A percentile compares a stretch with the other conserved stretches of the same genome.
Evolutionary conservation across 2,797 vertebrate genomes (phyloP).

Genomic region (Hippoglossus hippoglossus): DNA sequence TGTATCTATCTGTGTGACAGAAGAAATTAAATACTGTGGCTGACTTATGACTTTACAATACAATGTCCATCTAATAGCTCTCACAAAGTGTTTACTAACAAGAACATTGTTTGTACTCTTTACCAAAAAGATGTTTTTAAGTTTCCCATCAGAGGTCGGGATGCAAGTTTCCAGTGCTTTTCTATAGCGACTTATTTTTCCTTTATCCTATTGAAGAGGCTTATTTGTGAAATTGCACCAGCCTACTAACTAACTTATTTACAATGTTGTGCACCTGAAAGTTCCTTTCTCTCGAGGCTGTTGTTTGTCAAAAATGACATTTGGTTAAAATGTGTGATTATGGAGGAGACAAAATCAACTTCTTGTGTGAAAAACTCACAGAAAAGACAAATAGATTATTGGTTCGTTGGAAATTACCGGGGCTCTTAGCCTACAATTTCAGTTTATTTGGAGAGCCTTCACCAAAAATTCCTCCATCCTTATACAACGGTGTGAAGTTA

Average conservation of each 20-base stretch:
- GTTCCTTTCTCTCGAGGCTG: slow-evolving; percentile 1
- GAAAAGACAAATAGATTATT: too few species aligned
- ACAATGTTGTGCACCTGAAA: slow-evolving; percentile 30
- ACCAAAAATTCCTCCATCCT: too few species aligned
- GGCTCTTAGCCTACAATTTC: too few species aligned
- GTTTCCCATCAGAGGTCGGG: not conserved
- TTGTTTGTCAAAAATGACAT: slow-evolving; percentile 6
- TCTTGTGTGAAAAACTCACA: not conserved
- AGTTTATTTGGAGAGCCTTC: too few species aligned
- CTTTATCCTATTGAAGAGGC: not conserved
- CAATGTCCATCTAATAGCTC: not conserved
- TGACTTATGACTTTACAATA: not conserved
- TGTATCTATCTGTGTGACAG: not conserved
- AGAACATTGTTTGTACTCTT: not conserved
- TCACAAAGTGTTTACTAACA: not conserved
- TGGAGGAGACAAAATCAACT: not conserved
- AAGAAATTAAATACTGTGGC: not conserved
- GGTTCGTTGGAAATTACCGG: too few species aligned
- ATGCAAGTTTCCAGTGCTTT: slow-evolving; percentile 6
- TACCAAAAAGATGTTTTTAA: not conserved
- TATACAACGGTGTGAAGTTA: too few species aligned
- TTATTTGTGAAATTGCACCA: slow-evolving; percentile 38
- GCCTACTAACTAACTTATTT: slow-evolving; percentile 58
- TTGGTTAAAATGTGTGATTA: not conserved
- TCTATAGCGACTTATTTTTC: not conserved